Evolutionary conservation across 2,888 invertebrate species (phyloP).

Genomic region (Agrenia bidenticulata): DNA sequence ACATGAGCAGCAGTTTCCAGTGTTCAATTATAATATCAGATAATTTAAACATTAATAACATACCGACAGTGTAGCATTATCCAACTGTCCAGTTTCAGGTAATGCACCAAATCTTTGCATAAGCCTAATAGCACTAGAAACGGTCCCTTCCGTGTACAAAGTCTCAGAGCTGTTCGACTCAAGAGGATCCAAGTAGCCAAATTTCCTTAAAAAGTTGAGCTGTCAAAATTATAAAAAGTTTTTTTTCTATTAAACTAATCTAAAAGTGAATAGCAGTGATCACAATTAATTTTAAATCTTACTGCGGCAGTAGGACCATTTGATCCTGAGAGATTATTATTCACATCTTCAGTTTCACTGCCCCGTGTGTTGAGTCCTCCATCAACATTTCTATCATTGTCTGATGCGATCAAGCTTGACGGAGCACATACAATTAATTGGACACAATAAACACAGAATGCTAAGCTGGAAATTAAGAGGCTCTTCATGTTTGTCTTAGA

Average conservation of each 20-base stretch:
- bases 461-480: too few species aligned
- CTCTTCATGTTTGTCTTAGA: too few species aligned
- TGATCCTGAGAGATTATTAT: neutral
- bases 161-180: constrained; percentile 61
- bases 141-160: constrained; percentile 65
- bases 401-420: too few species aligned
- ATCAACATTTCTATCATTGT: too few species aligned
- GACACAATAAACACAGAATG: too few species aligned
- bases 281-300: neutral
- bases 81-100: constrained; percentile 68
- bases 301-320: constrained; percentile 12
- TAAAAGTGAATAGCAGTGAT: too few species aligned
- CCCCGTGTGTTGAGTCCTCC: too few species aligned
- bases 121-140: constrained; percentile 65
- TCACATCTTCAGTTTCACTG: neutral
- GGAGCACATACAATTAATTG: too few species aligned
- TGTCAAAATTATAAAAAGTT: too few species aligned
- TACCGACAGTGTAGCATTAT: constrained; percentile 66
- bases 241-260: too few species aligned
- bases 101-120: constrained; percentile 73
- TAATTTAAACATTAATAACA: constrained; percentile 14
- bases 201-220: constrained; percentile 65
- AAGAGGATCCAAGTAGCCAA: constrained; percentile 66
- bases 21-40: neutral
- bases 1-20: too few species aligned